Base-by-base conservation (phyloP, 1,140 invertebrate genomes). In the Stratiolaelaps scimitus region DNA sequence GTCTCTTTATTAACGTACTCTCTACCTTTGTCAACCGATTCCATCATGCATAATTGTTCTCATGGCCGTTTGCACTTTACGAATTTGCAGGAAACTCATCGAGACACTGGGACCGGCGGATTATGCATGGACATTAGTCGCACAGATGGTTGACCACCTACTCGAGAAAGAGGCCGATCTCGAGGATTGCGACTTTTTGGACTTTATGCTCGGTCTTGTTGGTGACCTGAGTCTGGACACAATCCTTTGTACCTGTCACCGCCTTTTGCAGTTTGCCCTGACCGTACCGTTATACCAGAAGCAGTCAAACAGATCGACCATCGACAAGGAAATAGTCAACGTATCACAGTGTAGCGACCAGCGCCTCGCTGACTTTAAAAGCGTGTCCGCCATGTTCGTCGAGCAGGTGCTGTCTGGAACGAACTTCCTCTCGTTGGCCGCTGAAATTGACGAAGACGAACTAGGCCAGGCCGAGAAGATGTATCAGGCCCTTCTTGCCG, bases 171-270 rank as follows among this genome's bases (percentile, higher is more conserved):
- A 23, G 26, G 53, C 26, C 15, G 53, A 60, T 26, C 15, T 60
- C 2, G 53, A 60, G 23, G 53, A 60, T 17, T 60, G 17, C 2
- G 53, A 60, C 6, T 60, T 23, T 2, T 29, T 60, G 53, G 53
- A 60, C 4, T 60, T 60, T 23, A 60, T 60, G 53, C 26, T 60
- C 26, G 53, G 53, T 17, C 53, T 60, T 34, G 26, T 60, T 26
- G 53, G 53, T 17, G 53, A 60, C 2, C 26, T 60, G 13, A 60
- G 26, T n/a, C 17, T 60, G 15, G 26, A 60, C 20, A 60, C 53
- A 5, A 60, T 26, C 1, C 15, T 60, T 26, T 29, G 53, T 34
- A 60, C 26, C 15, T 60, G 53, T 60, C 23, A 60, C 6, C 53
- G 34, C 15, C 20, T 60, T 15, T 23, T 60, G 23, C 53, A 60